Percentiles rank a stretch among this genome's conserved stretches.
Conservation (phyloP, 2,797 vertebrate species). For the Knipowitschia caucasica region DNA sequence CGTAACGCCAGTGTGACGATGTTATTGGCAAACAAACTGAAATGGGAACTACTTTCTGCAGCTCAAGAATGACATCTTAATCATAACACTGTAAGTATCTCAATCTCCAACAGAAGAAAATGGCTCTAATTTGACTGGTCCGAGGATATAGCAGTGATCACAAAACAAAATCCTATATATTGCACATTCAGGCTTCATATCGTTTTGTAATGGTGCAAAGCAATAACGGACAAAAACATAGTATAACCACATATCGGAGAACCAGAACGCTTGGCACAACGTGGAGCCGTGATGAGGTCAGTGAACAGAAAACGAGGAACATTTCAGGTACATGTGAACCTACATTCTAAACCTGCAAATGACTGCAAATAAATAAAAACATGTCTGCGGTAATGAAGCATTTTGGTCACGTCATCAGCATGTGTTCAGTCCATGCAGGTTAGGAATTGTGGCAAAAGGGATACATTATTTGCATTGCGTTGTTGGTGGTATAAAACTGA, state of each 20-base stretch:
- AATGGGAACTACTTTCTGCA: neutral
- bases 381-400: neutral
- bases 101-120: neutral
- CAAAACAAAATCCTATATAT: constrained; percentile 32
- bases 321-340: neutral
- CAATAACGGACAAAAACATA: constrained; percentile 18
- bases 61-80: neutral
- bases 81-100: constrained; percentile 9
- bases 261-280: constrained; percentile 62
- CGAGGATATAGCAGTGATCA: constrained; percentile 13
- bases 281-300: neutral
- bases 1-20: neutral
- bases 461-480: too few relatives aligned
- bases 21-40: neutral
- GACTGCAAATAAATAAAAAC: neutral
- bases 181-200: constrained; percentile 32
- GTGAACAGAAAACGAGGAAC: neutral
- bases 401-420: neutral
- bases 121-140: constrained; percentile 14
- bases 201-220: neutral
- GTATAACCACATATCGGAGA: constrained; percentile 9
- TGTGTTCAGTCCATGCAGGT: neutral
- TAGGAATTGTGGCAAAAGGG: neutral
- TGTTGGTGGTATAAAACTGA: neutral
- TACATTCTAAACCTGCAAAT: constrained; percentile 12